These are phyloP conservation scores for Oryctes rhinoceros DNA, from an alignment of 1,140 invertebrate genomes.

Conservation along the genomic window DNA sequence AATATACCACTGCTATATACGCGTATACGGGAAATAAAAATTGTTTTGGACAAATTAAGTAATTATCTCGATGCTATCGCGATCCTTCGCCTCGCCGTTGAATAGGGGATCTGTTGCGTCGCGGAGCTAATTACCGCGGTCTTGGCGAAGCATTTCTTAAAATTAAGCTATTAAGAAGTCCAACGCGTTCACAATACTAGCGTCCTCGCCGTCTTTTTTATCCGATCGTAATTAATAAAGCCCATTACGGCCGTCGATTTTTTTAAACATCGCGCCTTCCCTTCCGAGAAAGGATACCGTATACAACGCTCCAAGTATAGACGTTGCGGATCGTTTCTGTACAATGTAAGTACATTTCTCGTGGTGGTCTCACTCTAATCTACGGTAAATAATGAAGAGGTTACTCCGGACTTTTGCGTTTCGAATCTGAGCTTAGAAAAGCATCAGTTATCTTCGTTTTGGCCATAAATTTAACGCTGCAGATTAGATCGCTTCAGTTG, in stretches of 20 bases:
- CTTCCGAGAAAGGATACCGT: not conserved
- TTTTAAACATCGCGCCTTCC: not conserved
- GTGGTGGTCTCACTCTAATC: too few species aligned
- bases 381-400: too few species aligned
- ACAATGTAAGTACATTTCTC: not conserved
- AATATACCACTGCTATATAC: not conserved
- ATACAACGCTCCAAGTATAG: not conserved
- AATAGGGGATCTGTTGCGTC: not conserved
- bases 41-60: slow-evolving; percentile 19
- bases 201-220: not conserved
- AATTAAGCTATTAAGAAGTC: slow-evolving; percentile 21
- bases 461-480: too few species aligned
- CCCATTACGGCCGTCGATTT: not conserved
- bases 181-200: slow-evolving; percentile 2
- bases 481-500: too few species aligned
- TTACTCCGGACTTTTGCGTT: too few species aligned
- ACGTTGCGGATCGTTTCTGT: not conserved
- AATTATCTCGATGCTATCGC: slow-evolving; percentile 8
- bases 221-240: slow-evolving; percentile 7
- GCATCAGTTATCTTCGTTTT: too few species aligned
- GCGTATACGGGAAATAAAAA: not conserved
- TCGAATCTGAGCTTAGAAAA: too few species aligned
- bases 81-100: not conserved
- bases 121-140: not conserved
- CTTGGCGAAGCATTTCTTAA: slow-evolving; percentile 21